Evolutionary conservation across 2,888 invertebrate species (phyloP).

Genomic region (Drosophila atripex): DNA sequence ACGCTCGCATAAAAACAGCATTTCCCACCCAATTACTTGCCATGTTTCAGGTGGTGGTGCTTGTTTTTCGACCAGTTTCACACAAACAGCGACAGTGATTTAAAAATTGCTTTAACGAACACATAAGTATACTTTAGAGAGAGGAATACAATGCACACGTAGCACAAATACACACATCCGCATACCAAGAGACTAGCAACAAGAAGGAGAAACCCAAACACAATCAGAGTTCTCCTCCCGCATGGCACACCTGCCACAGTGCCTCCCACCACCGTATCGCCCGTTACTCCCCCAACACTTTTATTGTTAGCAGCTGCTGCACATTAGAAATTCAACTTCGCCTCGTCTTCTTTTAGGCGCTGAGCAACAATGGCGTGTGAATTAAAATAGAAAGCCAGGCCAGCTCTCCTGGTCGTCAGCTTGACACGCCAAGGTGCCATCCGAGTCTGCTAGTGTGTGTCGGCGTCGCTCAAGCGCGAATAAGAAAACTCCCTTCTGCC

Average conservation of each 20-base stretch:
- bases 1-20: neutral
- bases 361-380: conserved; percentile 77
- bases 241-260: conserved; percentile 26
- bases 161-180: conserved; percentile 27
- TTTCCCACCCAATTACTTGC: neutral
- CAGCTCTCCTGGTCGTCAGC: conserved; percentile 67
- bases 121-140: conserved; percentile 53
- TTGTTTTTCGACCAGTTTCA: conserved; percentile 28
- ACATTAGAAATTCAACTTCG: conserved; percentile 78
- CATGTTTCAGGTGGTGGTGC: neutral
- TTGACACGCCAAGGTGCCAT: conserved; percentile 68
- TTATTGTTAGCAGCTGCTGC: conserved; percentile 79
- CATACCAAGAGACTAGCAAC: conserved; percentile 46
- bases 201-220: conserved; percentile 53
- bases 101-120: conserved; percentile 59
- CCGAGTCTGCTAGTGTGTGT: conserved; percentile 15
- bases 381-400: conserved; percentile 72
- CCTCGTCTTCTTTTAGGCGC: conserved; percentile 75
- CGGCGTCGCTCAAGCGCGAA: conserved; percentile 50
- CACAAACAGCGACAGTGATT: conserved; percentile 46
- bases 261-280: conserved; percentile 24
- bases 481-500: conserved; percentile 9
- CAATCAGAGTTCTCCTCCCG: conserved; percentile 58
- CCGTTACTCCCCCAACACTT: conserved; percentile 46
- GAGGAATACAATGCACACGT: conserved; percentile 35